Evolutionary conservation across 2,797 vertebrate species (phyloP), one percentile per base, ranked within the genome.

Genomic region (Corythornis leucogaster): DNA sequence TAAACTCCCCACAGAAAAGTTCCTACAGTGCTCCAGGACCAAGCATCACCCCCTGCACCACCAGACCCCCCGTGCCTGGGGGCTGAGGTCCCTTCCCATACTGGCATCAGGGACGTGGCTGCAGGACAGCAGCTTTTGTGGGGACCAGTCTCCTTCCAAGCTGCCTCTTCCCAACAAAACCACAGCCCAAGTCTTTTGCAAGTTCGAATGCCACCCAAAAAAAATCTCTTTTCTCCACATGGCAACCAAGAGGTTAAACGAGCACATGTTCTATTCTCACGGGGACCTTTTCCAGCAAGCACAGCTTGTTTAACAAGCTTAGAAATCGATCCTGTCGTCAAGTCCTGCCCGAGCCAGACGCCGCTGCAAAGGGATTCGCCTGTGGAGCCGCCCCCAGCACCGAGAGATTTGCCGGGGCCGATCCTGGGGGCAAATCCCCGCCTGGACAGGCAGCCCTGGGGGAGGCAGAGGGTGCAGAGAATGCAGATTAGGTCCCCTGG

Each of bases 241-340:
- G 51, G 80, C 6, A 14, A 9, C 5, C 6, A 3, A 51, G 80
- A 25, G 50, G 54, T 78, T 53, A 28, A 68, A 25, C 8, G 26
- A 31, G 62, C 17, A 12, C 12, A 1, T 0, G 0, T 11, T 1
- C 0, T 6, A 3, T 33, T 33, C 50, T 2, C 31, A 0, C 0
- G 30, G 73, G 90, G 64, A 66, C 53, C 54, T 77, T 59, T 17
- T 9, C 31, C 80, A 77, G 87, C 8, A 11, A 26, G 12, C 3
- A 1, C 12, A 7, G 7, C 59, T 33, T 79, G 87, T 81, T 90
- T 3, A 33, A 84, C 70, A 68, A 87, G 63, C 81, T 28, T 14
- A 1, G 9, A 75, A 76, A 69, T 89, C 58, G 3, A 64, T 43
- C 8, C 54, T 42, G 85, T 21, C 51, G 0, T 16, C 33, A 2